Evolutionary conservation across 2,888 invertebrate species (phyloP).

Genomic region (Sarcophaga rosellei): DNA sequence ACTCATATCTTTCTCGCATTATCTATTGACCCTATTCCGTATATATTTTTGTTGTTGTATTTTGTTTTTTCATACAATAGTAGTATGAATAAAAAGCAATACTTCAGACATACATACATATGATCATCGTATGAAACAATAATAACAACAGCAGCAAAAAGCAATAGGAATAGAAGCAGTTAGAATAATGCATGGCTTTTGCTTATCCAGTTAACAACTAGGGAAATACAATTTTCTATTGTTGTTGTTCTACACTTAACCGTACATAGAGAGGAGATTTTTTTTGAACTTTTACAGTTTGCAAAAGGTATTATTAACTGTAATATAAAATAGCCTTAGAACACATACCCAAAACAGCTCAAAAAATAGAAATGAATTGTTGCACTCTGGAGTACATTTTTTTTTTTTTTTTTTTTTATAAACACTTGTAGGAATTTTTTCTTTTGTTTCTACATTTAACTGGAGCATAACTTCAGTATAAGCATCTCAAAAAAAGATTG

Average conservation of each 20-base stretch:
- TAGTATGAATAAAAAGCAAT: constrained; percentile 3
- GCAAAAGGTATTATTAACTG: constrained; percentile 54
- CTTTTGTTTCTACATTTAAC: constrained; percentile 21
- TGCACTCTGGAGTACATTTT: background rate
- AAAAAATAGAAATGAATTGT: constrained; percentile 21
- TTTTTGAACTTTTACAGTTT: constrained; percentile 22
- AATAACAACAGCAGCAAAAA: too few relatives aligned
- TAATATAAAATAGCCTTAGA: constrained; percentile 53
- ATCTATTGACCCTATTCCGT: constrained; percentile 64
- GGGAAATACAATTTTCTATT: constrained; percentile 36
- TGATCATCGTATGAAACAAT: background rate
- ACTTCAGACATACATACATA: constrained; percentile 46
- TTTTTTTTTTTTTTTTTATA: constrained; percentile 1
- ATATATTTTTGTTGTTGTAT: background rate
- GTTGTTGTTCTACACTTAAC: constrained; percentile 2
- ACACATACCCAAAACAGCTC: constrained; percentile 7
- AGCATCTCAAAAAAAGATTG: constrained; percentile 23
- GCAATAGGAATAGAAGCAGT: background rate
- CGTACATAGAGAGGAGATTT: background rate
- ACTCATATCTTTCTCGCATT: constrained; percentile 56
- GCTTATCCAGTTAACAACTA: constrained; percentile 15
- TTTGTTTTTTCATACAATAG: constrained; percentile 34
- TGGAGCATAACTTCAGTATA: constrained; percentile 58
- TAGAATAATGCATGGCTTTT: background rate
- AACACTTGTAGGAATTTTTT: constrained; percentile 58